phyloP scores from a whole-genome alignment of 2,113 vertebrate genomes.

The Benitochromis conjunctus region DNA sequence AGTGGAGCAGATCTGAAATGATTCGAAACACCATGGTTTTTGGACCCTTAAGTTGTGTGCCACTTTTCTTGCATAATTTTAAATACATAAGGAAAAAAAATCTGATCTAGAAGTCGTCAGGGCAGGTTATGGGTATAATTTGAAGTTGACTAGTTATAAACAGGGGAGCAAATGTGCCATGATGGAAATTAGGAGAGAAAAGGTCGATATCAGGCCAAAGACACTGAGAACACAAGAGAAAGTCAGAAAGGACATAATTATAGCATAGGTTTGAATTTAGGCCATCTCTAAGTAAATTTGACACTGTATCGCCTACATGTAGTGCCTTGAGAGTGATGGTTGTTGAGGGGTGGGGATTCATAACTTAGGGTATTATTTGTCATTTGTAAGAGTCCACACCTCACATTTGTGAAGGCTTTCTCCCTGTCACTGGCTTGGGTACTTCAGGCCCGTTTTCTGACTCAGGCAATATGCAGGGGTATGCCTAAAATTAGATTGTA shows the following conservation, averaged over 20 bases:
- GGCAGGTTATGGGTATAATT: not conserved
- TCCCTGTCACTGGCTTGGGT: conserved; percentile 51
- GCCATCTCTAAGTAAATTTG: conserved; percentile 46
- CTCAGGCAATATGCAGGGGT: conserved; percentile 64
- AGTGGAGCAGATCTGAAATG: conserved; percentile 18
- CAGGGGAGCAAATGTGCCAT: conserved; percentile 44
- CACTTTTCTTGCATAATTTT: conserved; percentile 22
- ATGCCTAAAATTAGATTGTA: conserved; percentile 59
- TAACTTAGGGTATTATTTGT: conserved; percentile 40
- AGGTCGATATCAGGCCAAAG: conserved; percentile 54
- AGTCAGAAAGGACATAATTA: not conserved
- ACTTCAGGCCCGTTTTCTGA: conserved; percentile 56
- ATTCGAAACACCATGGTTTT: conserved; percentile 21
- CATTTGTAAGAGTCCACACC: conserved; percentile 33
- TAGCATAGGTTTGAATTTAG: conserved; percentile 29
- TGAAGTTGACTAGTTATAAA: conserved; percentile 22
- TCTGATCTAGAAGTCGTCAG: conserved; percentile 12
- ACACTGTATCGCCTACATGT: conserved; percentile 60
- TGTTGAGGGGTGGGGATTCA: conserved; percentile 30
- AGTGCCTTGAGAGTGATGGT: conserved; percentile 67
- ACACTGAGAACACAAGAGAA: conserved; percentile 11
- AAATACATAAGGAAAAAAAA: conserved; percentile 24
- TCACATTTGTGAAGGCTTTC: conserved; percentile 43
- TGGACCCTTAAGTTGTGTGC: conserved; percentile 34
- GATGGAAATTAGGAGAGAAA: conserved; percentile 25